Percentiles rank a stretch among this genome's conserved stretches.
phyloP scores from a whole-genome alignment of 2,888 invertebrate genomes.

The Oeneis ivallda region DNA sequence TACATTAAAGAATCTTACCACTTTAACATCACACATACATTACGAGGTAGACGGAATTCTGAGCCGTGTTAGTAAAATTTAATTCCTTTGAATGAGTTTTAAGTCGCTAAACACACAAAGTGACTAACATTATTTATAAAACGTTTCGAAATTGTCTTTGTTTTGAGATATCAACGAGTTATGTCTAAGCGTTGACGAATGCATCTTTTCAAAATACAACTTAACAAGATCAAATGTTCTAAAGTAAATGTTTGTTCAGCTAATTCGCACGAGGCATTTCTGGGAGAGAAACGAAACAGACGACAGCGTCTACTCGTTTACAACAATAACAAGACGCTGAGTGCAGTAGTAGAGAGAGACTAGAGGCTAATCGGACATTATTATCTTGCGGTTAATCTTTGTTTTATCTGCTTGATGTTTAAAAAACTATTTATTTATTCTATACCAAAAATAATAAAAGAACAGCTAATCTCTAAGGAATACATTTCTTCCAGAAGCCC shows the following conservation, averaged over 20 bases:
- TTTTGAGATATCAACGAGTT: conserved; percentile 18
- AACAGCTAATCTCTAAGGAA: no score
- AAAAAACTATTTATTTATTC: background rate
- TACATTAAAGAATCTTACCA: conserved; percentile 43
- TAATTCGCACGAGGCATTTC: conserved; percentile 77
- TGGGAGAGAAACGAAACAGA: conserved; percentile 71
- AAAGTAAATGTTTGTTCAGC: conserved; percentile 77
- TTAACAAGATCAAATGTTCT: conserved; percentile 65
- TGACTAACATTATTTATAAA: conserved; percentile 7
- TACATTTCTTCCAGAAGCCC: no score
- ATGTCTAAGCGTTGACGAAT: conserved; percentile 31
- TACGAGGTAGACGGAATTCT: conserved; percentile 30
- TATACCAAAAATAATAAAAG: no score
- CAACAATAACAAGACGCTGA: conserved; percentile 67
- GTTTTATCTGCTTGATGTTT: background rate
- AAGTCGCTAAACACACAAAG: conserved; percentile 18
- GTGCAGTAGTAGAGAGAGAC: conserved; percentile 53
- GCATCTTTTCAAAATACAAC: conserved; percentile 55
- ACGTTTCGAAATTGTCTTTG: conserved; percentile 18
- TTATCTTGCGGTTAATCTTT: conserved; percentile 7
- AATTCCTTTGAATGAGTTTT: conserved; percentile 6
- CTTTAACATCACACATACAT: conserved; percentile 41
- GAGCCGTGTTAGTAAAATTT: conserved; percentile 29
- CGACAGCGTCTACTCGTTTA: conserved; percentile 71
- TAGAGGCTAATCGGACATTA: conserved; percentile 34